These are phyloP conservation scores for Ageneiosus marmoratus DNA, from an alignment of 2,113 vertebrate species.

Conservation along the genomic window DNA sequence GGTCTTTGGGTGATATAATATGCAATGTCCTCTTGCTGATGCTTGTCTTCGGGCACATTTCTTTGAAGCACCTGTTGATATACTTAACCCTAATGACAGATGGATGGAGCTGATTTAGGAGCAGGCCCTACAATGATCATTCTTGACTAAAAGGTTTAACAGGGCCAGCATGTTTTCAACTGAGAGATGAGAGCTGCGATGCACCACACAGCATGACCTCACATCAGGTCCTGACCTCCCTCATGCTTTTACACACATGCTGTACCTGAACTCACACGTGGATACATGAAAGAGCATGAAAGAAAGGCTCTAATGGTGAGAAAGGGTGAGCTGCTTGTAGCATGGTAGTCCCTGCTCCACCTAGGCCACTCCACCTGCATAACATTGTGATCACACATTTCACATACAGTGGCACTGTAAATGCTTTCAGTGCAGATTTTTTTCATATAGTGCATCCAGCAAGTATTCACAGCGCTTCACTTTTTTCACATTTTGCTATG, in stretches of 20 bases:
- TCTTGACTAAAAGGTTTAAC: constrained; percentile 14
- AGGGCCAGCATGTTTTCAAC: constrained; percentile 3
- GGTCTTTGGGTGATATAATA: neutral
- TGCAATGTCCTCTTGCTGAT: neutral
- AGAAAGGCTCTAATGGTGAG: constrained; percentile 2
- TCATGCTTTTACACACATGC: constrained; percentile 19
- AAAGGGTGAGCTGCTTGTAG: constrained; percentile 26
- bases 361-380: neutral
- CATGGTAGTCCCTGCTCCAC: constrained; percentile 3
- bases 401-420: constrained; percentile 16
- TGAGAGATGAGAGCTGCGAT: constrained; percentile 6
- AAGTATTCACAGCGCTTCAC: too few species aligned
- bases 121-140: neutral
- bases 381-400: constrained; percentile 29
- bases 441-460: too few species aligned
- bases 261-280: constrained; percentile 2
- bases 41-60: neutral
- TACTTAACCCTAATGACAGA: neutral
- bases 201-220: constrained; percentile 33
- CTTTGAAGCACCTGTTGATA: neutral
- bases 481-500: too few species aligned
- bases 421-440: constrained; percentile 15
- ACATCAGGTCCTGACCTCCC: constrained; percentile 29
- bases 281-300: constrained; percentile 32
- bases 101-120: neutral